Conservation (phyloP, 2,888 invertebrate genomes). For the Bhutanitis thaidina region DNA sequence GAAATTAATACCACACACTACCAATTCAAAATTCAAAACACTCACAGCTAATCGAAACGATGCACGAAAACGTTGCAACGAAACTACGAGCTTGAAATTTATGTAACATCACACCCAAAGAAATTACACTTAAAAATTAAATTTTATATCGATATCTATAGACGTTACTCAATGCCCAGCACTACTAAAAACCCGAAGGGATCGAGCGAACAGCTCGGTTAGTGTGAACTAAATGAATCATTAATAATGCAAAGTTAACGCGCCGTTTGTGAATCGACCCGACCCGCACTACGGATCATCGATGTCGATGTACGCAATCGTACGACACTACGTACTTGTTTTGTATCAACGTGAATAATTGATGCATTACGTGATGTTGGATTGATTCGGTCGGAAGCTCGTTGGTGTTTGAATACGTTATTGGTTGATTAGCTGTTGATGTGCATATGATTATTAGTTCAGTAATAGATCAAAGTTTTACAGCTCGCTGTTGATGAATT, state of each 20-base stretch:
- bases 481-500: no score
- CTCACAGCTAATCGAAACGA: no score
- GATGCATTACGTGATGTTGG: conserved; percentile 22
- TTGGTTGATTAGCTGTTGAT: conserved; percentile 29
- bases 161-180: conserved; percentile 30
- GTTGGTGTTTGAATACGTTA: conserved; percentile 21
- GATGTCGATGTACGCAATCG: conserved; percentile 53
- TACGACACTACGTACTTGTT: conserved; percentile 45
- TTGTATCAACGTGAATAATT: conserved; percentile 30
- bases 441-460: background rate
- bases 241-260: conserved; percentile 77
- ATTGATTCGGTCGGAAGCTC: conserved; percentile 26
- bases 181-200: conserved; percentile 61
- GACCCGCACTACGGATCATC: conserved; percentile 45
- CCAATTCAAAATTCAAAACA: no score
- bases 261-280: conserved; percentile 42
- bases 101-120: no score
- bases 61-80: no score
- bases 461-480: conserved; percentile 1
- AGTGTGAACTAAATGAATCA: conserved; percentile 80
- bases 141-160: conserved; percentile 1
- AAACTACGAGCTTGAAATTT: no score
- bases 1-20: no score
- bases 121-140: no score
- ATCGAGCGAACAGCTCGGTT: conserved; percentile 66